Evolutionary conservation across 2,113 vertebrate genomes (phyloP), one percentile per base, ranked within the genome.

Genomic region (Melanostigma gelatinosum): DNA sequence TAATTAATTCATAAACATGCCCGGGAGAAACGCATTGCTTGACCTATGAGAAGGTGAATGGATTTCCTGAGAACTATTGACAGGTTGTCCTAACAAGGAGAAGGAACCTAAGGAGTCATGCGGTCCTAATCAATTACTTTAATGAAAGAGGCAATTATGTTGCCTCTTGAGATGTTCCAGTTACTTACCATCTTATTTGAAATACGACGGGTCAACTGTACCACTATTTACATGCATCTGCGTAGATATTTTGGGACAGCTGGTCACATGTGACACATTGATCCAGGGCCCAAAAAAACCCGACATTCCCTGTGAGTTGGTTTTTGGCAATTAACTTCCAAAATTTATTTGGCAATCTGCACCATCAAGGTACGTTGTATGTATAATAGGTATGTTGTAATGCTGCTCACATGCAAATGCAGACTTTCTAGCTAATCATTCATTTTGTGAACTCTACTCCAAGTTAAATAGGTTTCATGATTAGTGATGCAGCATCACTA

Each of bases 41-140:
- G 90, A 93, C 92, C 92, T 89, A 69, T 78, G 60, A 82, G 82
- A 91, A 92, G 91, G 91, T 89, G 89, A 91, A 86, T 92, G 81
- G 91, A 93, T 93, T 91, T 85, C 72, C 82, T 83, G 74, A 82
- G 64, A 88, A 69, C 75, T 90, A 92, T 93, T 91, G 92, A 91
- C 92, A 88, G 67, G 48, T 81, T 91, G 89, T 92, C 77, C 86
- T 87, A 82, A 90, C 86, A 87, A 91, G 86, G 85, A 74, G 83
- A 89, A 85, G 82, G 80, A 88, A 79, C 78, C 72, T 48, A 54
- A 82, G 84, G 76, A 90, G 82, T 81, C 80, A 84, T 40, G 22
- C 55, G 20, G 46, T 42, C 52, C 38, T 34, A 65, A 93, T 89
- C 88, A 86, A 90, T 91, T 44, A 46, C 67, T 85, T 80, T 84